A percentile compares a stretch with the other conserved stretches of the same genome.
phyloP scores from a whole-genome alignment of 2,888 invertebrate genomes.

The Scrobipalpa costella region DNA sequence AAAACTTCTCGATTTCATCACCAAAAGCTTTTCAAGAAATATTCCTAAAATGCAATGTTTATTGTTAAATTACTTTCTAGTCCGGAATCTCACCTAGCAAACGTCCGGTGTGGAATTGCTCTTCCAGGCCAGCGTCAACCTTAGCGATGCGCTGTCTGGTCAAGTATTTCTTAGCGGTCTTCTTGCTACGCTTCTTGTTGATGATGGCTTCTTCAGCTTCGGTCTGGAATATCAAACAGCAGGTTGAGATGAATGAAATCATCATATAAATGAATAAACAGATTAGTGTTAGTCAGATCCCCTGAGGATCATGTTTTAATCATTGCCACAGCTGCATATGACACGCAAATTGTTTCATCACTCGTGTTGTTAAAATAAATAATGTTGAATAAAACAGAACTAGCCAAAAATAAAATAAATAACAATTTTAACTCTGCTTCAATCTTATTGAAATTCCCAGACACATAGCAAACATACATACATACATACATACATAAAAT shows the following conservation, averaged over 20 bases:
- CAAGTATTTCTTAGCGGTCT: conserved; percentile 95
- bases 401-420: conserved; percentile 22
- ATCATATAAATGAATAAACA: neutral
- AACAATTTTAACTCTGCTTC: no score
- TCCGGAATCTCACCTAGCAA: conserved; percentile 87
- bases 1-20: conserved; percentile 85
- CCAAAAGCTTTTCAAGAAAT: conserved; percentile 31
- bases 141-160: conserved; percentile 95
- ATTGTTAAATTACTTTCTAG: neutral
- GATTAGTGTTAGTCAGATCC: neutral
- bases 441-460: no score
- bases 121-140: conserved; percentile 96
- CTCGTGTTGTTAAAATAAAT: conserved; percentile 22
- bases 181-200: conserved; percentile 96
- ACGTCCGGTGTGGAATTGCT: conserved; percentile 98
- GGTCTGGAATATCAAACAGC: conserved; percentile 79
- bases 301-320: conserved; percentile 36
- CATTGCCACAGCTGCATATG: conserved; percentile 70
- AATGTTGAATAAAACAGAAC: no score
- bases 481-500: no score
- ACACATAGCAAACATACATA: no score
- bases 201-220: conserved; percentile 97
- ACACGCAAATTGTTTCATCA: conserved; percentile 81
- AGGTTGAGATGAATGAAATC: conserved; percentile 38
- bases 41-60: neutral